Evolutionary conservation across 2,113 vertebrate species (phyloP).

Genomic region (Limnothrissa miodon): DNA sequence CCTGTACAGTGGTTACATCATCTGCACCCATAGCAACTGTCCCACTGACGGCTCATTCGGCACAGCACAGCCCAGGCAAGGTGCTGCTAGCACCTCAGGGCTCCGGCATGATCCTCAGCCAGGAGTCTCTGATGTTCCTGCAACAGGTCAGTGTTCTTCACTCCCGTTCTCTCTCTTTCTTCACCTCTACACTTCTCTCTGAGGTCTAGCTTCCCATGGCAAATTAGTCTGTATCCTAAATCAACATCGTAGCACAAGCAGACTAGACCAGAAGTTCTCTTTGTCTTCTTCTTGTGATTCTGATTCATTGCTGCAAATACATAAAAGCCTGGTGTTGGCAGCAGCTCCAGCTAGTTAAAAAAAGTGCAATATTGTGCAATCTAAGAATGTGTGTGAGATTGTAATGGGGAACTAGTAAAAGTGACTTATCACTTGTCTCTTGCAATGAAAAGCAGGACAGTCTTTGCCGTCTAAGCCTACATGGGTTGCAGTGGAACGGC

Average conservation of each 20-base stretch:
- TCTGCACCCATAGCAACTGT: constrained; percentile 65
- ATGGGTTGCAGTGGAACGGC: not conserved
- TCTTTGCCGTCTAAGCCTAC: not conserved
- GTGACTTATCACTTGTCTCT: not conserved
- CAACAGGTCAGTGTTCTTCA: constrained; percentile 80
- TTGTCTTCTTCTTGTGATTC: not conserved
- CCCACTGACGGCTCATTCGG: constrained; percentile 61
- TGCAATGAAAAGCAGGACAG: not conserved
- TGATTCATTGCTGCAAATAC: not conserved
- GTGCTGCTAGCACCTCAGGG: constrained; percentile 82
- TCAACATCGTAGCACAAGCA: not conserved
- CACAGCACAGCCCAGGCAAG: constrained; percentile 87
- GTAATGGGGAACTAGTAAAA: not conserved
- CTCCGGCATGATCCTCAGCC: constrained; percentile 80
- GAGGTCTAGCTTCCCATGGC: not conserved
- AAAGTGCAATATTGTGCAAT: not conserved
- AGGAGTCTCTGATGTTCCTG: constrained; percentile 91
- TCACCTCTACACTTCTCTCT: not conserved
- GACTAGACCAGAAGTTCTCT: not conserved
- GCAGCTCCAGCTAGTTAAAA: not conserved
- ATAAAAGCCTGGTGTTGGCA: not conserved
- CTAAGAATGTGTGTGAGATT: not conserved
- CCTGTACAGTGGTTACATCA: constrained; percentile 65
- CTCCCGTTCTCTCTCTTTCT: not conserved
- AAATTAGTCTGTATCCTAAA: not conserved